Conservation (phyloP, 2,113 vertebrate species). For the Campylorhamphus procurvoides region DNA sequence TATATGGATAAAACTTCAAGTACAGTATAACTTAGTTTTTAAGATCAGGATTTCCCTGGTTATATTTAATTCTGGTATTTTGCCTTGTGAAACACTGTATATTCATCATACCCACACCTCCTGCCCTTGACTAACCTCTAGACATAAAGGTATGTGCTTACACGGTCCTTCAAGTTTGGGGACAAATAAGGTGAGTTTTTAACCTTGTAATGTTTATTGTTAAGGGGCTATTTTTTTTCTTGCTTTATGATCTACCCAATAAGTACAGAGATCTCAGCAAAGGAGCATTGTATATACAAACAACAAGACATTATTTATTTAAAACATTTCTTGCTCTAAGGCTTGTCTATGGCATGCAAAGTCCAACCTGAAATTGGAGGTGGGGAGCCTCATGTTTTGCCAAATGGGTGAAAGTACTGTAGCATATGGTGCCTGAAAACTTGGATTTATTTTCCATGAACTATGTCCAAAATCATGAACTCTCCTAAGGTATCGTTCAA, state of each 20-base stretch:
- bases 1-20: not conserved
- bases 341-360: slow-evolving; percentile 36
- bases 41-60: not conserved
- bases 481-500: not conserved
- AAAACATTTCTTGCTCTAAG: slow-evolving; percentile 39
- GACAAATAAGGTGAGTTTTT: slow-evolving; percentile 57
- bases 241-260: not conserved
- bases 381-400: not conserved
- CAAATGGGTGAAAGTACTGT: not conserved
- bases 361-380: slow-evolving; percentile 30
- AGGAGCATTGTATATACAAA: slow-evolving; percentile 38
- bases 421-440: not conserved
- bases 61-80: not conserved
- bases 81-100: not conserved
- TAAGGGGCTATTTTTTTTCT: not conserved
- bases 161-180: not conserved
- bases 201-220: slow-evolving; percentile 29
- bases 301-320: slow-evolving; percentile 60
- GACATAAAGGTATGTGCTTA: slow-evolving; percentile 18
- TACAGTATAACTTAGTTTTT: not conserved
- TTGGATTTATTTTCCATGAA: not conserved
- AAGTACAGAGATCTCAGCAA: not conserved
- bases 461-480: not conserved
- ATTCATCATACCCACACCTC: not conserved
- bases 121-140: slow-evolving; percentile 58